Evolutionary conservation across 2,113 vertebrate species (phyloP), one percentile per base, ranked within the genome.

Genomic region (Aleadryas rufinucha): DNA sequence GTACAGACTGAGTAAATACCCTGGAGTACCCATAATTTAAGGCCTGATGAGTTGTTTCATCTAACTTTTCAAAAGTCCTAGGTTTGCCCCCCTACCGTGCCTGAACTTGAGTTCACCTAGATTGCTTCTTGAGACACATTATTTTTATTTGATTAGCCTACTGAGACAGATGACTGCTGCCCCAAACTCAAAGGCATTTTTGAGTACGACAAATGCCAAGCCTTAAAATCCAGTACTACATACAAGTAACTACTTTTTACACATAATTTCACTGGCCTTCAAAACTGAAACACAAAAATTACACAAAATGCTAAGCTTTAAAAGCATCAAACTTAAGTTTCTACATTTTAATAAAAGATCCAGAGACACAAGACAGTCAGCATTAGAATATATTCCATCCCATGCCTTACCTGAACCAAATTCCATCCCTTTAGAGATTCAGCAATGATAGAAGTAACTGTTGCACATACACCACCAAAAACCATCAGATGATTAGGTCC

Each of bases 401-500:
- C 24, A 26, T 54, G 57, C 4, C 98, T 98, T 99, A 99, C 99
- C 99, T 99, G 99, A 85, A 99, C 99, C 91, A 99, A 98, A 96
- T 99, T 99, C 99, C 99, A 99, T 83, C 99, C 99, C 97, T 99
- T 99, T 90, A 99, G 98, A 84, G 99, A 99, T 97, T 99, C 99
- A 3, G 99, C 99, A 44, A 99, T 99, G 97, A 99, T 99, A 77
- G 99, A 99, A 6, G 99, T 99, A 92, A 99, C 99, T 1, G 99
- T 99, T 5, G 99, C 99, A 96, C 99, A 99, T 82, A 99, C 99
- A 1, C 99, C 99, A 56, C 99, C 99, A 83, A 99, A 99, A 97
- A 99, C 99, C 99, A 99, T 99, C 96, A 99, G 97, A 96, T 99
- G 99, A 97, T 99, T 99, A 65, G 99, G 99, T 84, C 99, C 99